A percentile compares a stretch with the other conserved stretches of the same genome.
These are phyloP conservation scores for Phoebastria nigripes DNA, from an alignment of 2,797 vertebrate species.

Conservation along the genomic window DNA sequence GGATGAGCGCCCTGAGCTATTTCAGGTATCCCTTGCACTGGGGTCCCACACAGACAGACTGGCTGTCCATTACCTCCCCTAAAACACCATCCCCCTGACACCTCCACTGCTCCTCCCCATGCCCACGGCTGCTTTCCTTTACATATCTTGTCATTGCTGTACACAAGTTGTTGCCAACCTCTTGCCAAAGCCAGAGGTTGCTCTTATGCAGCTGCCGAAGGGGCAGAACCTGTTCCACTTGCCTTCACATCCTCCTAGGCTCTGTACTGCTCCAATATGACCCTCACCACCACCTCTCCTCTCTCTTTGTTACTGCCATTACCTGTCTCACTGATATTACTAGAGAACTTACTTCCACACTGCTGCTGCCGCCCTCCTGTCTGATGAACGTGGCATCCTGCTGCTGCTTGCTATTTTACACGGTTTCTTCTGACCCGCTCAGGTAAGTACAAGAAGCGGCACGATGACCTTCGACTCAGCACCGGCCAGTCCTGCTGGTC, in stretches of 20 bases:
- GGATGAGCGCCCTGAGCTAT: not conserved
- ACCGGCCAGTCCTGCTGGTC: not conserved
- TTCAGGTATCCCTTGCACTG: not conserved
- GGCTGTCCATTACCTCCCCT: not conserved
- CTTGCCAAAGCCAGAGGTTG: not conserved
- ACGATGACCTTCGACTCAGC: not conserved
- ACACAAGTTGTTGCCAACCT: not conserved
- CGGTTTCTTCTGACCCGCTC: not conserved
- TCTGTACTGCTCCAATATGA: not conserved
- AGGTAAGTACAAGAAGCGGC: not conserved
- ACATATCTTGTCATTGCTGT: accelerated
- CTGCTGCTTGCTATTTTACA: not conserved
- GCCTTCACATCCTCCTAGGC: not conserved
- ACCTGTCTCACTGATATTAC: not conserved
- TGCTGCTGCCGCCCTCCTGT: not conserved
- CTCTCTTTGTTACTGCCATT: not conserved
- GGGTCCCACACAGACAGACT: not conserved
- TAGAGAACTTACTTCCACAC: not conserved
- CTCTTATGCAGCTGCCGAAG: accelerated
- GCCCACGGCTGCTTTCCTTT: not conserved
- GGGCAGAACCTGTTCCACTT: not conserved
- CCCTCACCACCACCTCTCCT: not conserved
- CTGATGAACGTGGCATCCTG: not conserved
- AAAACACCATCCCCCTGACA: not conserved
- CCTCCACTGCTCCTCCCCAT: not conserved